phyloP scores from a whole-genome alignment of 2,888 invertebrate species.

The Biston stratarius region DNA sequence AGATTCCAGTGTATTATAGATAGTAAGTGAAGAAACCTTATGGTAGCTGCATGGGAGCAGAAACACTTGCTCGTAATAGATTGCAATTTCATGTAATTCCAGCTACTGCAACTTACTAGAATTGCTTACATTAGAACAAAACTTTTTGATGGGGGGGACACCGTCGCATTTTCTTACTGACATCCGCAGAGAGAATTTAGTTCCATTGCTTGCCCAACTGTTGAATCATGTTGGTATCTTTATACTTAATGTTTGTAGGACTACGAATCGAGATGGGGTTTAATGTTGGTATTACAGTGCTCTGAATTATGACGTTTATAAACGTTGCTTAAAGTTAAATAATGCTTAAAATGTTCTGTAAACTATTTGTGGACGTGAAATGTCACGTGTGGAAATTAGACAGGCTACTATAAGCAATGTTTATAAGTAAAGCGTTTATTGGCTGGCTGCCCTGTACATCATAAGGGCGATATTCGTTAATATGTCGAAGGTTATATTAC shows the following conservation, averaged over 20 bases:
- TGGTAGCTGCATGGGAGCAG: conserved; percentile 15
- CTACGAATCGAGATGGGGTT: background rate
- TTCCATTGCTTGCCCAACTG: background rate
- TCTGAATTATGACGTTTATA: background rate
- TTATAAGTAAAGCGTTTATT: background rate
- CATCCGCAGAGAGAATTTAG: background rate
- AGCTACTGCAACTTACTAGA: conserved; percentile 15
- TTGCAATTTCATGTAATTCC: conserved; percentile 31
- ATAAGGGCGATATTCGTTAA: too few species aligned
- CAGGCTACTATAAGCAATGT: too few species aligned
- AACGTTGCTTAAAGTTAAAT: too few species aligned
- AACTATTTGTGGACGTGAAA: background rate
- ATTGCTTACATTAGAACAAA: background rate
- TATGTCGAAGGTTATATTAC: background rate
- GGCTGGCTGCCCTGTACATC: background rate
- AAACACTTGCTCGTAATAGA: conserved; percentile 14
- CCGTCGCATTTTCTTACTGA: background rate
- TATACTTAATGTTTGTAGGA: background rate
- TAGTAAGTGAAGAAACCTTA: background rate
- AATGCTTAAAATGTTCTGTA: background rate
- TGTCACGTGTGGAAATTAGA: too few species aligned
- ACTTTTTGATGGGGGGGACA: background rate
- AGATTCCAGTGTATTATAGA: background rate
- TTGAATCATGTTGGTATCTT: background rate
- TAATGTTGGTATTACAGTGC: conserved; percentile 6